Evolutionary conservation across 2,113 vertebrate genomes (phyloP), one percentile per base, ranked within the genome.

Genomic region (Trachemys scripta): DNA sequence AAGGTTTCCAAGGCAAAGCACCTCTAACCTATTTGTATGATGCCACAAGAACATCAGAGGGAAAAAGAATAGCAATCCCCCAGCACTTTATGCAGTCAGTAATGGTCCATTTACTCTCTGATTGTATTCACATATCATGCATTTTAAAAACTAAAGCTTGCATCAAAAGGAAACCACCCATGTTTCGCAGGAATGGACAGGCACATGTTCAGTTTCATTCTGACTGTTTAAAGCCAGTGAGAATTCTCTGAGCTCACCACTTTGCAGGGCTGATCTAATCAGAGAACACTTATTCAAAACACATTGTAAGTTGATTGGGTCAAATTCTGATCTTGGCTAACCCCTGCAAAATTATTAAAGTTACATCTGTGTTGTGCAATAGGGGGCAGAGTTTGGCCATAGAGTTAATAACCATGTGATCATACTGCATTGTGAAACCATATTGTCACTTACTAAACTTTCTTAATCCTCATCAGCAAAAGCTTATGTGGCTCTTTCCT

Each of bases 191-290:
- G 27, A 89, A 14, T 10, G 22, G 72, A 49, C 72, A 5, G 88
- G n/a, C 75, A 25, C 11, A 80, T 38, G 82, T 95, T 97, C 93
- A 96, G 80, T 97, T 97, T 95, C 82, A 24, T 75, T 95, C 76
- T 88, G 8, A 27, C 31, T 5, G 25, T 59, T 65, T 11, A 3
- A 19, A 38, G 19, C 35, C 84, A 4, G 5, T 82, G 24, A 94
- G 79, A 3, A 2, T 19, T 27, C 2, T 16, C 53, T 12, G 47
- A 85, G 3, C 7, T 92, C 42, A 84, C 4, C 10, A 4, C 8
- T 80, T 51, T 85, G 53, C 42, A 6, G 12, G 35, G 42, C 75
- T 45, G 11, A 47, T 25, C 42, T 27, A 27, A 42, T 45, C 14
- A 45, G 10, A 76, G 11, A 45, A 78, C 42, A 47, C 12, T 53